Conservation (phyloP, 1,140 invertebrate species). For the Camponotus pennsylvanicus region DNA sequence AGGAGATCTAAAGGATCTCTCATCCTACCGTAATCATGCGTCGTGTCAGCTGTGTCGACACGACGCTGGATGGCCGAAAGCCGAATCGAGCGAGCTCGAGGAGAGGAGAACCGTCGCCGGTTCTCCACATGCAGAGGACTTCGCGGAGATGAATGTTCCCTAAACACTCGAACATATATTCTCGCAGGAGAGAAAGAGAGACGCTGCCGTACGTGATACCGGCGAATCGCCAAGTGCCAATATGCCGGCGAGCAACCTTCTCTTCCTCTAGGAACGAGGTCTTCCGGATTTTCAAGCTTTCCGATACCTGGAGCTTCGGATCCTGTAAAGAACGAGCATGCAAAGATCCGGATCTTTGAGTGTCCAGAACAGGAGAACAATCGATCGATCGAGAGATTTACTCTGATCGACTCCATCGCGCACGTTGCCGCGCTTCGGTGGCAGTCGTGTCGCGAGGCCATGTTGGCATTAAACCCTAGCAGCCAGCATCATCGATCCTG, state of each 20-base stretch:
- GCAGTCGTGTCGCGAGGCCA: conserved; percentile 50
- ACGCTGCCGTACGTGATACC: neutral
- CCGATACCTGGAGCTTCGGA: neutral
- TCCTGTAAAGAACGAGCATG: neutral
- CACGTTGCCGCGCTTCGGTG: conserved; percentile 12
- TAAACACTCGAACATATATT: neutral
- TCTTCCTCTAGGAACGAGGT: conserved; percentile 3
- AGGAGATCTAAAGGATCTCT: conserved; percentile 84
- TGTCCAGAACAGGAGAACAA: neutral
- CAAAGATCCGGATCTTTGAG: neutral
- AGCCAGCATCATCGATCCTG: conserved; percentile 78
- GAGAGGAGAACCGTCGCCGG: neutral
- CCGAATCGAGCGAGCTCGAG: conserved; percentile 49
- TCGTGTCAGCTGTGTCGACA: conserved; percentile 26
- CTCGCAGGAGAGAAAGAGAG: neutral
- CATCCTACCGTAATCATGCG: conserved; percentile 1
- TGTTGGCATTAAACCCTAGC: conserved; percentile 58
- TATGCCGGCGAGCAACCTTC: neutral
- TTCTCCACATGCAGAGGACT: conserved; percentile 13
- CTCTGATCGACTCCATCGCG: neutral
- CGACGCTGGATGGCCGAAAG: conserved; percentile 74
- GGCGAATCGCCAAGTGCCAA: neutral
- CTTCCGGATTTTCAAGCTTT: neutral
- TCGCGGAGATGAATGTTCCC: neutral
- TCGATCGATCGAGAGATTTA: conserved; percentile 16